phyloP scores from a whole-genome alignment of 92 coral and sea anemone species.

The Ricordea florida region DNA sequence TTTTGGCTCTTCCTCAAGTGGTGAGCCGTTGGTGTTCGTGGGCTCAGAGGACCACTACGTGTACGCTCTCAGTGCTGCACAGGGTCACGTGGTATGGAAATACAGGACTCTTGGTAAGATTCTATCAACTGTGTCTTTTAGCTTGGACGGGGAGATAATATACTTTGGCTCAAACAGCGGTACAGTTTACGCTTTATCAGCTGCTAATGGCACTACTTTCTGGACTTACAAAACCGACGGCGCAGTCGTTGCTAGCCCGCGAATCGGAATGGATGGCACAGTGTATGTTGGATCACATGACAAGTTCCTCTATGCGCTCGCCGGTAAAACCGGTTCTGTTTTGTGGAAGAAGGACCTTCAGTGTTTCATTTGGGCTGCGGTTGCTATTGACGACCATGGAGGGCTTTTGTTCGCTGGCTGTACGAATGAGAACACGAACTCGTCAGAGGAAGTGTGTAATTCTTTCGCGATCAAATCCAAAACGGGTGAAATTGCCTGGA shows the following conservation, averaged over 20 bases:
- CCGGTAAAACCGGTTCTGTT: conserved; percentile 53
- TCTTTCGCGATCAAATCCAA: conserved; percentile 49
- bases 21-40: conserved; percentile 57
- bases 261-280: conserved; percentile 42
- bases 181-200: conserved; percentile 54
- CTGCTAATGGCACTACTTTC: conserved; percentile 57
- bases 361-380: conserved; percentile 72
- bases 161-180: conserved; percentile 82
- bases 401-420: conserved; percentile 69
- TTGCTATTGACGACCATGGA: conserved; percentile 62
- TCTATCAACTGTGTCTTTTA: conserved; percentile 65
- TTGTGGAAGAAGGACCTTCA: conserved; percentile 65
- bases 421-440: conserved; percentile 49
- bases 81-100: conserved; percentile 73
- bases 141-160: conserved; percentile 61
- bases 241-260: conserved; percentile 74
- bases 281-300: conserved; percentile 76
- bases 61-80: conserved; percentile 61
- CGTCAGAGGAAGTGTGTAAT: conserved; percentile 30
- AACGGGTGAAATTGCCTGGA: conserved; percentile 73
- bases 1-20: background rate
- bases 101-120: conserved; percentile 72
- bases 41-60: conserved; percentile 85
- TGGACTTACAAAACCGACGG: conserved; percentile 68
- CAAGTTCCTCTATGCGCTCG: conserved; percentile 51